Base-by-base conservation (phyloP, 2,113 vertebrate genomes). In the Muscicapa adusta region DNA sequence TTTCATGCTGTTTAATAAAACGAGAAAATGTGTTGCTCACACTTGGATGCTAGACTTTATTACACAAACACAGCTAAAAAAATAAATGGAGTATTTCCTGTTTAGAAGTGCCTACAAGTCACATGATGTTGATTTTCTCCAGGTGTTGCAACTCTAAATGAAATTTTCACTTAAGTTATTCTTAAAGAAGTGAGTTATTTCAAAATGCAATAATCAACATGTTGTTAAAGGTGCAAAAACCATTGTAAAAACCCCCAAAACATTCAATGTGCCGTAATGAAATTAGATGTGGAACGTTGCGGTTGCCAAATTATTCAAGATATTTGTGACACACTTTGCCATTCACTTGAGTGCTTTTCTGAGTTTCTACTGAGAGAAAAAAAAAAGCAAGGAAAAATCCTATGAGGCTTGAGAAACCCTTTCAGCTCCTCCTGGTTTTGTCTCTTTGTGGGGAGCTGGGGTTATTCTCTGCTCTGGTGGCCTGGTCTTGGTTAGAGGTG, bases 81-180 rank as follows among this genome's bases (percentile, higher is more conserved):
- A 89, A 93, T 94, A 86, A 94, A 85, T 79, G 67, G 62, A 93
- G 94, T 95, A 86, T 94, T 95, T 97, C 77, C 94, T 93, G 94
- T 93, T 81, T 90, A 66, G 36, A 94, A 88, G 95, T 95, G 95
- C 91, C 85, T 93, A 73, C 22, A 50, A 47, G 77, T 93, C 81
- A 95, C 53, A 60, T 94, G 94, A 93, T 91, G 89, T 94, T 95
- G 93, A 85, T 96, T 97, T 97, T 91, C 88, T 93, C 96, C 88
- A 92, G 91, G 90, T 80, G 96, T 71, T 78, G 66, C 43, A 72
- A 90, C 76, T 84, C 91, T 94, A 96, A 94, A 96, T 95, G 91
- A 95, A 96, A 96, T 94, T 91, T 95, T 87, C 77, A 61, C 57
- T 90, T 71, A 40, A 86, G 74, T 83, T 85, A 63, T 84, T 89